phyloP scores from a whole-genome alignment of 1,140 invertebrate species.

The Drosophila triauraria region DNA sequence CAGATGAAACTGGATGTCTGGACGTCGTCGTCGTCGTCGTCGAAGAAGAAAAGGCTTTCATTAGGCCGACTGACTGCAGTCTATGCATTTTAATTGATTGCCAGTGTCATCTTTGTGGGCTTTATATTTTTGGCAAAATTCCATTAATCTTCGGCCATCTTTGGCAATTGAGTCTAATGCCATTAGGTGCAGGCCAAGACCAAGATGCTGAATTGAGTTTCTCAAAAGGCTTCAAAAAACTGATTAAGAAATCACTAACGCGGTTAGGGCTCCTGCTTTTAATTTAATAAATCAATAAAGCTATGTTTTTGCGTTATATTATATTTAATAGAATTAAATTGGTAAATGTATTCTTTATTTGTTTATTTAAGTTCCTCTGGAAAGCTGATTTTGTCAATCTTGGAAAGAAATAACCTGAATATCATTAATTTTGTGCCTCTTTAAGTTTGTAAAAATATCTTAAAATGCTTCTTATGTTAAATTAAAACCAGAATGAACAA shows the following conservation, averaged over 20 bases:
- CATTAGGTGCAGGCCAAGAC: constrained; percentile 28
- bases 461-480: not conserved
- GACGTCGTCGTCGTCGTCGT: not conserved
- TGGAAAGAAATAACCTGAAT: no score
- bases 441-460: not conserved
- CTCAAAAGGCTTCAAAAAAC: constrained; percentile 19
- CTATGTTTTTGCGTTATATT: no score
- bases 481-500: not conserved
- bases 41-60: constrained; percentile 25
- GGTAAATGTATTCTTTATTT: not conserved
- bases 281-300: constrained; percentile 5
- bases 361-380: no score
- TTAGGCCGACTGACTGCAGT: constrained; percentile 51
- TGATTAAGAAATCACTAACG: constrained; percentile 29
- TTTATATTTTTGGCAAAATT: constrained; percentile 65
- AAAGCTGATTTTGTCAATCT: no score
- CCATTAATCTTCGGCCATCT: constrained; percentile 54
- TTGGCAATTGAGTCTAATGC: constrained; percentile 22
- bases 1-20: constrained; percentile 38
- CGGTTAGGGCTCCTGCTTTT: not conserved
- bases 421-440: not conserved
- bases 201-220: constrained; percentile 21
- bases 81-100: constrained; percentile 80
- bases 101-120: constrained; percentile 46
- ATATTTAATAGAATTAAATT: not conserved